These are phyloP conservation scores for Cryptoblepharus egeriae DNA, from an alignment of 2,797 vertebrate species.

Conservation along the genomic window DNA sequence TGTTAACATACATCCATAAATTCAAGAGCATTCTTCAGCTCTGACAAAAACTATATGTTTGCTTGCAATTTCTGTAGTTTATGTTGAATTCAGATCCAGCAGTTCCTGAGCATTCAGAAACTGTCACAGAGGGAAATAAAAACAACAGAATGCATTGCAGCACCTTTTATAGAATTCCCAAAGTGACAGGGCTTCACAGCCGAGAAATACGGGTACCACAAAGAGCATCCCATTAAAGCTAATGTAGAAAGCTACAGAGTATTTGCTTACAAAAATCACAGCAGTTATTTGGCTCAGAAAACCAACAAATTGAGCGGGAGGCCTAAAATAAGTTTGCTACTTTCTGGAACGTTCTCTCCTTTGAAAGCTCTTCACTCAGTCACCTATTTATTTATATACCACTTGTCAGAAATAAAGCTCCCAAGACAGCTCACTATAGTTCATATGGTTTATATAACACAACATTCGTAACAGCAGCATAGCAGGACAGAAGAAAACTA, in stretches of 20 bases:
- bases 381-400: constrained; percentile 42
- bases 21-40: constrained; percentile 38
- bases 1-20: constrained; percentile 41
- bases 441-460: no score
- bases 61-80: constrained; percentile 21
- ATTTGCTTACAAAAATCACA: constrained; percentile 20
- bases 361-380: constrained; percentile 44
- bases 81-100: constrained; percentile 45
- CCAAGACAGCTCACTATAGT: no score
- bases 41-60: constrained; percentile 24
- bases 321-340: not conserved
- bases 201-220: constrained; percentile 38
- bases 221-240: constrained; percentile 64
- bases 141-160: constrained; percentile 34
- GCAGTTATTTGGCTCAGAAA: constrained; percentile 44
- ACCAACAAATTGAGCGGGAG: constrained; percentile 19
- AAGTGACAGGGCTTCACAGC: constrained; percentile 45
- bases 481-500: no score
- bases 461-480: no score
- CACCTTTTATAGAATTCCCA: constrained; percentile 41
- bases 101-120: constrained; percentile 52
- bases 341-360: not conserved
- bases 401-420: constrained; percentile 23
- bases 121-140: not conserved
- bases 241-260: constrained; percentile 53